Conservation (phyloP, 2,113 vertebrate species). For the Egretta garzetta region DNA sequence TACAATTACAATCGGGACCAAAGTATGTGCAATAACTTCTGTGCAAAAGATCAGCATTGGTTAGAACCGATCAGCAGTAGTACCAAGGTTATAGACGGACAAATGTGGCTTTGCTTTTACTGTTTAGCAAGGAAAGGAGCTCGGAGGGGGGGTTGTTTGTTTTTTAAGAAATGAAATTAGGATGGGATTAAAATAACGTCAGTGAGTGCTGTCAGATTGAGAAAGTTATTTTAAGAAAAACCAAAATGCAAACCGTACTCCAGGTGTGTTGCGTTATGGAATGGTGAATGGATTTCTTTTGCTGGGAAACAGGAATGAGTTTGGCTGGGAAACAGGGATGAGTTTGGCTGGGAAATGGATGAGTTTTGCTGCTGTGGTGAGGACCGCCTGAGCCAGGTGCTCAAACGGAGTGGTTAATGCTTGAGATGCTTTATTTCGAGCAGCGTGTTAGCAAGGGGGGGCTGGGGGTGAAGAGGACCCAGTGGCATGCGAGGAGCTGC, state of each 20-base stretch:
- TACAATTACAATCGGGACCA: neutral
- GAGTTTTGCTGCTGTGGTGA: neutral
- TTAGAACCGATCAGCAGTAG: neutral
- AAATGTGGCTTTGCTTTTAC: neutral
- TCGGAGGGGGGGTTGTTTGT: neutral
- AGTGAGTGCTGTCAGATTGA: neutral
- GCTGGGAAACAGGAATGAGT: accelerated
- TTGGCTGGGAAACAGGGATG: accelerated
- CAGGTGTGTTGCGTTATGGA: accelerated
- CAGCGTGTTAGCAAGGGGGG: neutral
- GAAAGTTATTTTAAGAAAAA: neutral
- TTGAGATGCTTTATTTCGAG: neutral
- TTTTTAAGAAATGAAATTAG: neutral
- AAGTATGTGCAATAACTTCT: neutral
- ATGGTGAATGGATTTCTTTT: accelerated
- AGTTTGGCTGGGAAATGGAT: too few relatives aligned
- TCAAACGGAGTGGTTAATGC: accelerated
- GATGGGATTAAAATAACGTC: neutral
- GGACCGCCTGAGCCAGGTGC: neutral
- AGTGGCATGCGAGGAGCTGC: accelerated
- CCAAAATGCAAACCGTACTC: neutral
- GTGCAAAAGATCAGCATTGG: neutral
- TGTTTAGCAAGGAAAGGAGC: neutral
- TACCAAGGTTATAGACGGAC: neutral
- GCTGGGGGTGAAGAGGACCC: neutral